Evolutionary conservation across 2,797 vertebrate species (phyloP), one percentile per base, ranked within the genome.

Genomic region (Leucoraja ocellata): DNA sequence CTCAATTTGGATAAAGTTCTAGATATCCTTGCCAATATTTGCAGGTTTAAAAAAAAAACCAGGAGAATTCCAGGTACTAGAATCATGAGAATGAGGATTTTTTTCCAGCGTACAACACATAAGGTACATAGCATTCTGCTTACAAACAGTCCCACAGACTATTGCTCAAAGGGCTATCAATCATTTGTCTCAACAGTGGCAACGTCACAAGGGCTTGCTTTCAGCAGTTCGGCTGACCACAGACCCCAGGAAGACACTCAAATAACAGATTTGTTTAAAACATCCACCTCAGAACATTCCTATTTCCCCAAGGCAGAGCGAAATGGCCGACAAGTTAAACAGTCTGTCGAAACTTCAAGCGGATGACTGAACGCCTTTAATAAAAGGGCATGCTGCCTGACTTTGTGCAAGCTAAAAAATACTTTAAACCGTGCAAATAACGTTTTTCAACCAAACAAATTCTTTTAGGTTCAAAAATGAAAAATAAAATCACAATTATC

Each of bases 141-240:
- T 63, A 63, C 61, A 86, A 65, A 88, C 84, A 36, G n/a, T 63
- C 6, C 16, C 36, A 2, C 23, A 84, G 21, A 84, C 9, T 88
- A 68, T 63, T 88, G n/a, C 16, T 36, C 5, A 21, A 21, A 61
- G 32, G 13, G 18, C 63, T 46, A 63, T 63, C 61, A 88, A 32
- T 88, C 28, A 32, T 68, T 36, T 32, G 21, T 68, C 61, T 46
- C 61, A 65, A 14, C 7, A 88, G 25, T 65, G 84, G 28, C 61
- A 88, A 86, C n/a, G 61, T 88, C 84, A 88, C 84, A 88, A 88
- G 84, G 84, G n/a, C n/a, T 18, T 88, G 84, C 84, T 68, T 88
- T 88, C 84, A 88, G 84, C 8, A 88, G 84, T 88, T 36, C 9
- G 16, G 36, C 65, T 88, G 18, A 23, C 84, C 61, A 88, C 84